These are phyloP conservation scores for Cataglyphis hispanica DNA, from an alignment of 1,140 invertebrate genomes.

Conservation along the genomic window DNA sequence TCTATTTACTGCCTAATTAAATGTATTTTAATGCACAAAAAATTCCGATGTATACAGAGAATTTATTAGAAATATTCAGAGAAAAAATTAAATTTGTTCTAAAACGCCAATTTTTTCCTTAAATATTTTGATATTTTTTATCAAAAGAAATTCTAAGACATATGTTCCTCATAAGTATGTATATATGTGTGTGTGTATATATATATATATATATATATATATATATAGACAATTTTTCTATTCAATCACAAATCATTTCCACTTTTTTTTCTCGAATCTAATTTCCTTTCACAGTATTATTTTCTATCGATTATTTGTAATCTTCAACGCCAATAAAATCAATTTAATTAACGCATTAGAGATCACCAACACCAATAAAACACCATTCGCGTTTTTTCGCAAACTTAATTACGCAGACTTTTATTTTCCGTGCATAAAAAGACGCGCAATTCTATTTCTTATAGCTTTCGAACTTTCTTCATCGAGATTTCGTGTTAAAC, in stretches of 20 bases:
- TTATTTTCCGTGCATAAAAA: background rate
- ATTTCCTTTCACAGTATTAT: background rate
- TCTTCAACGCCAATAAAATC: background rate
- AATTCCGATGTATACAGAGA: background rate
- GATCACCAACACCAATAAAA: conserved; percentile 29
- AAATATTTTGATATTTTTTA: background rate
- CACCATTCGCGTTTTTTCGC: conserved; percentile 18
- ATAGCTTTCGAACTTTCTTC: conserved; percentile 73
- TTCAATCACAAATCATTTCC: background rate
- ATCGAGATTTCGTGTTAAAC: conserved; percentile 84
- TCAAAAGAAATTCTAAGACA: background rate
- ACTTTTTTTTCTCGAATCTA: background rate
- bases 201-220: background rate
- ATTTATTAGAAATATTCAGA: background rate
- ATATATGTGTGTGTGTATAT: no score
- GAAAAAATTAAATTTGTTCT: background rate
- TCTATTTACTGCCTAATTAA: background rate
- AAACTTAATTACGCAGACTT: conserved; percentile 1
- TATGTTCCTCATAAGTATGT: conserved; percentile 4
- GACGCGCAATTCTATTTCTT: conserved; percentile 35
- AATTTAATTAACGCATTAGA: background rate
- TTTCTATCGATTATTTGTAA: background rate
- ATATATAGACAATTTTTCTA: background rate
- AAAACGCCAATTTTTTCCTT: background rate
- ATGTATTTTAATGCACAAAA: background rate